Conservation (phyloP, 2,113 vertebrate genomes). For the Elanoides forficatus region DNA sequence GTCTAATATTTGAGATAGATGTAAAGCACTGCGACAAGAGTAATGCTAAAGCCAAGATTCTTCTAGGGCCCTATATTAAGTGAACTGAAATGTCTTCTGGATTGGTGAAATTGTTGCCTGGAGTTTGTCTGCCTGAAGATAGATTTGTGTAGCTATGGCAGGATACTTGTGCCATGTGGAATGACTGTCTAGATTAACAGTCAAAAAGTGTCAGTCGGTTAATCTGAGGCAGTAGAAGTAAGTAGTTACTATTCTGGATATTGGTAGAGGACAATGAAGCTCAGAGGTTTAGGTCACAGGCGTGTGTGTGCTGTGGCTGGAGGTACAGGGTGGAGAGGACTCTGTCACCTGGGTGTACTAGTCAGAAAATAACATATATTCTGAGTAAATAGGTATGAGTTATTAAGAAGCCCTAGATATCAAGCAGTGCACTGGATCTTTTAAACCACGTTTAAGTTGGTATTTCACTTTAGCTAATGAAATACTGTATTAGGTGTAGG, state of each 20-base stretch:
- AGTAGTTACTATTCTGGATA: background rate
- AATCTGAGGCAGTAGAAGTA: background rate
- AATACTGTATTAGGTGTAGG: background rate
- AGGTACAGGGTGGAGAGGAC: background rate
- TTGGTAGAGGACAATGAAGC: background rate
- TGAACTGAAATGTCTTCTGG: background rate
- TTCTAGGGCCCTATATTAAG: background rate
- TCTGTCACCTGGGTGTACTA: background rate
- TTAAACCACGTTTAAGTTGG: background rate
- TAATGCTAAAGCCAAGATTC: background rate
- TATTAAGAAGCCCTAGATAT: background rate
- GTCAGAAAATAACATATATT: background rate
- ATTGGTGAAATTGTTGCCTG: background rate
- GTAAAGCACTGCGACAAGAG: background rate
- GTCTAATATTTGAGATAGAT: background rate
- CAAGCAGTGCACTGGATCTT: background rate
- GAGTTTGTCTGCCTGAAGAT: background rate
- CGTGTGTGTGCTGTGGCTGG: rapidly evolving
- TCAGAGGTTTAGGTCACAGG: background rate
- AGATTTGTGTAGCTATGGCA: background rate
- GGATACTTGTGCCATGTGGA: background rate
- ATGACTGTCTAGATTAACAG: background rate
- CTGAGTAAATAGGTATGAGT: no score
- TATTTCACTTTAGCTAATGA: background rate
- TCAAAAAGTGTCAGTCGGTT: background rate